Conservation (phyloP, 2,797 vertebrate species). For the Lepus townsendii region DNA sequence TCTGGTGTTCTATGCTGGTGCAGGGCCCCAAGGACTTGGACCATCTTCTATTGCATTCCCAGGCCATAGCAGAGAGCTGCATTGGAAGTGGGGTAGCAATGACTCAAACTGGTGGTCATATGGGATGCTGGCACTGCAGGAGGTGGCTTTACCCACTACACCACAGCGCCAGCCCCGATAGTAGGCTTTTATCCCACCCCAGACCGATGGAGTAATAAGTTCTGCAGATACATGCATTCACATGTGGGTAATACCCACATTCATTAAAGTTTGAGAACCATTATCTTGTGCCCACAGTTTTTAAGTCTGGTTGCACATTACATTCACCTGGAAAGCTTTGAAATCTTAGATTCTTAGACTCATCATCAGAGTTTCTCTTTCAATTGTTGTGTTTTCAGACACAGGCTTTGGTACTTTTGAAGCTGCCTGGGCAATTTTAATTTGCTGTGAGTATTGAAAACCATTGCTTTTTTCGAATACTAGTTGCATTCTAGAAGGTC, state of each 20-base stretch:
- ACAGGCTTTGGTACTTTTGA: not conserved
- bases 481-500: not conserved
- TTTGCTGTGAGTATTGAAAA: not conserved
- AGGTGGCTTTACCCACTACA: too few species aligned
- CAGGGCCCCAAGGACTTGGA: too few species aligned
- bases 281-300: not conserved
- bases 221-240: not conserved
- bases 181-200: not conserved
- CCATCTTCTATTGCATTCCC: too few species aligned
- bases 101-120: too few species aligned
- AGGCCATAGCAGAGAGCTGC: too few species aligned
- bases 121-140: too few species aligned
- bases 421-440: constrained; percentile 42
- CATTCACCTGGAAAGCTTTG: constrained; percentile 19
- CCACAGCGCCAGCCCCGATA: too few species aligned
- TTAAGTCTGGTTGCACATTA: not conserved
- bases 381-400: constrained; percentile 30
- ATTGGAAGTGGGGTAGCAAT: too few species aligned
- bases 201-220: not conserved
- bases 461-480: not conserved
- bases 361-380: not conserved
- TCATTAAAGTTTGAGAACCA: not conserved
- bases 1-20: too few species aligned
- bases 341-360: constrained; percentile 23
- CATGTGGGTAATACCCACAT: not conserved